phyloP scores from a whole-genome alignment of 1,140 invertebrate genomes.

The Matsumurasca onukii region DNA sequence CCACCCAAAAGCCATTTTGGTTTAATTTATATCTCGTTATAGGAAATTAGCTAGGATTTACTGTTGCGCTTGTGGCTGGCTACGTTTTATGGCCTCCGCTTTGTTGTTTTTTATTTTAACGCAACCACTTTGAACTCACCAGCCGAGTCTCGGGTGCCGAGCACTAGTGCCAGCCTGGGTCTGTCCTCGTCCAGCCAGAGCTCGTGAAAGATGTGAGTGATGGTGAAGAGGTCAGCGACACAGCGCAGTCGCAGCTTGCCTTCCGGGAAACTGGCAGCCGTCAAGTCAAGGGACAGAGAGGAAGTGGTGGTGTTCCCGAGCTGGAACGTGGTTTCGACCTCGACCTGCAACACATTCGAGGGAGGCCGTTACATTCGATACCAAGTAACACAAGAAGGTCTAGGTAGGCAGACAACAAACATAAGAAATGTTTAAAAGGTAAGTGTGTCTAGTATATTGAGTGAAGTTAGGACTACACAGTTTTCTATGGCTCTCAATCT shows the following conservation, averaged over 20 bases:
- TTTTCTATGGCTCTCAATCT: too few relatives aligned
- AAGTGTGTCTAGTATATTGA: too few relatives aligned
- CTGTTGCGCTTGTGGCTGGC: neutral
- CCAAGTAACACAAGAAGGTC: too few relatives aligned
- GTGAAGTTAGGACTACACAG: too few relatives aligned
- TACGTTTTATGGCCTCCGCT: neutral
- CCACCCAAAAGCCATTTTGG: neutral
- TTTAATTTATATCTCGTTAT: neutral
- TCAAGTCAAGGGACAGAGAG: neutral
- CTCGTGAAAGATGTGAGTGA: constrained; percentile 55
- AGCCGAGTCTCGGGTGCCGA: constrained; percentile 41
- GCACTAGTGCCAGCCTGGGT: constrained; percentile 63
- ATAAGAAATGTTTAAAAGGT: too few relatives aligned
- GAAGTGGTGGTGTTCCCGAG: too few relatives aligned
- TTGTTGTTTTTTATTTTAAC: neutral
- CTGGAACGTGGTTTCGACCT: too few relatives aligned
- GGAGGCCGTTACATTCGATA: too few relatives aligned
- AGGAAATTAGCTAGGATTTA: neutral
- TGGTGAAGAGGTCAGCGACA: constrained; percentile 59
- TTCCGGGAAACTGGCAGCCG: neutral
- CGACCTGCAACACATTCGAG: too few relatives aligned
- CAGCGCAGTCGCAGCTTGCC: constrained; percentile 59
- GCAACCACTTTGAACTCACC: neutral
- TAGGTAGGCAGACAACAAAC: too few relatives aligned
- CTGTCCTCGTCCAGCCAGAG: constrained; percentile 59